Percentiles rank a stretch among this genome's conserved stretches.
Conservation (phyloP, 2,888 invertebrate species). For the Apotomis turbidana region DNA sequence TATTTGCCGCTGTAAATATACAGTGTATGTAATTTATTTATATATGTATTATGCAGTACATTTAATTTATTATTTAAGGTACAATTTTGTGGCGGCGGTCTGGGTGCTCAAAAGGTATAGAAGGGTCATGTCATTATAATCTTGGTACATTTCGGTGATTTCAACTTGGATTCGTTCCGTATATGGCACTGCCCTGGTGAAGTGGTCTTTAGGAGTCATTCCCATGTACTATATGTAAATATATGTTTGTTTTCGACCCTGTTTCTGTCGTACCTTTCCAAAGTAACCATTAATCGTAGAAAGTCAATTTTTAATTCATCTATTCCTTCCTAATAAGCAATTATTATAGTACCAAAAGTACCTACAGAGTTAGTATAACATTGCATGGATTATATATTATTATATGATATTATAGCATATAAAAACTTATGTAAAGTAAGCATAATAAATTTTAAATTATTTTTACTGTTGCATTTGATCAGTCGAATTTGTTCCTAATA, state of each 20-base stretch:
- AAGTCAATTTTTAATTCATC: conserved; percentile 78
- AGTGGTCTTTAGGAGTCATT: conserved; percentile 10
- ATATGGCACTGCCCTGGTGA: neutral
- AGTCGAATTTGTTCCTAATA: conserved; percentile 26
- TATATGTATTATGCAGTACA: too few relatives aligned
- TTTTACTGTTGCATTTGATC: conserved; percentile 37
- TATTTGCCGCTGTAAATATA: too few relatives aligned
- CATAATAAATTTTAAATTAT: conserved; percentile 34
- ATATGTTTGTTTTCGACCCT: conserved; percentile 22
- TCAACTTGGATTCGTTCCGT: neutral
- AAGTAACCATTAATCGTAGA: conserved; percentile 55
- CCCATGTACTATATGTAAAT: conserved; percentile 34
- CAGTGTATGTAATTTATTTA: too few relatives aligned
- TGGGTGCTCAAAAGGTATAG: too few relatives aligned
- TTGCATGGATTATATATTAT: conserved; percentile 65
- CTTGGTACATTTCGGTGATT: neutral
- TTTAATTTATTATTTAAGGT: too few relatives aligned
- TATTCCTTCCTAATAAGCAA: conserved; percentile 80
- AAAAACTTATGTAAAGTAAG: conserved; percentile 47
- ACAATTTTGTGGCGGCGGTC: too few relatives aligned
- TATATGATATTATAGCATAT: conserved; percentile 49
- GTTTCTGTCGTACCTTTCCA: conserved; percentile 32
- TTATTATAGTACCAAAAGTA: conserved; percentile 73
- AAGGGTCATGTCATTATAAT: too few relatives aligned
- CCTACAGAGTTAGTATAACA: conserved; percentile 69